Percentiles rank a stretch among this genome's conserved stretches.
Evolutionary conservation across 2,888 invertebrate genomes (phyloP).

Genomic region (Hydrotaea diabolus): DNA sequence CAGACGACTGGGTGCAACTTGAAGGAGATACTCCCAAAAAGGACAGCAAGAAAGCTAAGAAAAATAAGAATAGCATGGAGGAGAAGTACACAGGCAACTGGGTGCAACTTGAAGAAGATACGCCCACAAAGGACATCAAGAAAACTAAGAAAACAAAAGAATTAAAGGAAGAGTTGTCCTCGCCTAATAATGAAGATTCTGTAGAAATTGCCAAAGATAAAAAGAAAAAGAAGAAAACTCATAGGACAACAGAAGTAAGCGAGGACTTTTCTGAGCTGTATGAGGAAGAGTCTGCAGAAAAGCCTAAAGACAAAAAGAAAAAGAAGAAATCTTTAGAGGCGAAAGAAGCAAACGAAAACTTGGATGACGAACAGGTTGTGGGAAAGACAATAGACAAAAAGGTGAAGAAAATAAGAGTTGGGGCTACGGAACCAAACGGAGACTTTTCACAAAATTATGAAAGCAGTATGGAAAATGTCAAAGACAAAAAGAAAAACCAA

Average conservation of each 20-base stretch:
- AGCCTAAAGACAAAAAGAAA: not conserved
- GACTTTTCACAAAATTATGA: not conserved
- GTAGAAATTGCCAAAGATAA: not conserved
- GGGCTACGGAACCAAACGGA: not conserved
- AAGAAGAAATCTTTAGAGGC: conserved; percentile 23
- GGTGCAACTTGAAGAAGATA: not conserved
- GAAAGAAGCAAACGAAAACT: not conserved
- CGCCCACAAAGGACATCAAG: not conserved
- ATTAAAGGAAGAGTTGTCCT: not conserved
- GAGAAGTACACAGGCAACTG: conserved; percentile 2
- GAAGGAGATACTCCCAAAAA: not conserved
- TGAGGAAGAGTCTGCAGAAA: not conserved
- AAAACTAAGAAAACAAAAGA: not conserved
- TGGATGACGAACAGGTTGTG: not conserved
- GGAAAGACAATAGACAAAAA: not conserved
- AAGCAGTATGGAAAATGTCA: not conserved
- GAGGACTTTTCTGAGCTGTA: not conserved
- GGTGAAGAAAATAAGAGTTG: conserved; percentile 22
- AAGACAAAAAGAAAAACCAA: not conserved
- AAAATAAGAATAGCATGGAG: not conserved
- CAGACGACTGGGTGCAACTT: conserved; percentile 11
- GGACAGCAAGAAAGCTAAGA: not conserved
- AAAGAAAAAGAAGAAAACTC: conserved; percentile 33
- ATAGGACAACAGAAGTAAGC: not conserved
- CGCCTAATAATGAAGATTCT: too few species aligned